Evolutionary conservation across 2,888 invertebrate genomes (phyloP), one percentile per base, ranked within the genome.

Genomic region (Agrypnus murinus): DNA sequence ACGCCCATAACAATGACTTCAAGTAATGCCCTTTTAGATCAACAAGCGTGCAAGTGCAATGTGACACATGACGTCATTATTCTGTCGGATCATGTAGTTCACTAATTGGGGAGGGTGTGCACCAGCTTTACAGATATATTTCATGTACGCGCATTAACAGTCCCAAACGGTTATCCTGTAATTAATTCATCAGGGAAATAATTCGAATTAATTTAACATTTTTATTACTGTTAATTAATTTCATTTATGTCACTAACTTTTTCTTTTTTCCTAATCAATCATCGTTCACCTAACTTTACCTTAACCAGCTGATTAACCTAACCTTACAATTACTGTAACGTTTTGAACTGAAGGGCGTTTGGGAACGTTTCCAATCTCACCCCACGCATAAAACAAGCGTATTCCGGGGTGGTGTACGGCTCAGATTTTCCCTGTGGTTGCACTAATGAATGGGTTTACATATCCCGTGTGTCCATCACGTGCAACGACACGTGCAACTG

Each of bases 381-480:
- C 68, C 68, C 36, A 31, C 31, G 25, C n/a, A n/a, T 25, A 5
- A 43, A 48, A 58, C 46, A 64, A 63, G 68, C 57, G 43, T 66
- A 48, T 43, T 69, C 63, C 12, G 45, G 72, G 65, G 72, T 62
- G 73, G 68, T 50, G 66, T 50, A 67, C 40, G 55, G 66, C 64
- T 72, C 72, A 80, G 82, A 83, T 85, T 84, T 84, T 84, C 84
- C 81, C 84, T 85, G 85, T 82, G 86, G 86, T 85, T 84, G 84
- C 84, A 81, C 84, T 85, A 86, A 86, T 86, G 86, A 86, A 86
- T 85, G 83, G 84, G 86, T 86, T 86, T 86, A 85, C 84, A 83
- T 84, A 82, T 78, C 79, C 80, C 84, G 84, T 84, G 85, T 84
- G 85, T 76, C 81, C 64, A 76, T 73, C 86, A 85, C 85, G 85